Evolutionary conservation across 2,888 invertebrate genomes (phyloP).

Genomic region (Lepetodrilus schrolli): DNA sequence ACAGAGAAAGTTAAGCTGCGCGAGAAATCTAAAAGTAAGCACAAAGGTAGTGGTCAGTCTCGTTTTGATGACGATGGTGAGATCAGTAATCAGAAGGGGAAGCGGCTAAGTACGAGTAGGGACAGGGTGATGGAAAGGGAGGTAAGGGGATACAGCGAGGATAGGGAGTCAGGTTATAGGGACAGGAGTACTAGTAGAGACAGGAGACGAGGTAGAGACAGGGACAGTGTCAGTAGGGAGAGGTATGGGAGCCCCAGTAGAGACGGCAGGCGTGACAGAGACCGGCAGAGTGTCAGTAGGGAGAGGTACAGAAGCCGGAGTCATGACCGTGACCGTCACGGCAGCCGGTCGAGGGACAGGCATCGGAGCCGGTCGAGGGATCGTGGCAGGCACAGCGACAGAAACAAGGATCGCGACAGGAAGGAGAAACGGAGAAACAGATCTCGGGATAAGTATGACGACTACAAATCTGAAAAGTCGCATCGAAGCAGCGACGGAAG

Average conservation of each 20-base stretch:
- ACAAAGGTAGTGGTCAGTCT: slow-evolving; percentile 28
- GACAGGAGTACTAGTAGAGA: slow-evolving; percentile 23
- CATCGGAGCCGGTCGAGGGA: slow-evolving; percentile 41
- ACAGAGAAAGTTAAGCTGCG: not conserved
- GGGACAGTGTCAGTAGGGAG: slow-evolving; percentile 42
- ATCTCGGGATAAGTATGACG: slow-evolving; percentile 7
- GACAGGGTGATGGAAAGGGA: slow-evolving; percentile 12
- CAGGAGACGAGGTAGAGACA: slow-evolving; percentile 1
- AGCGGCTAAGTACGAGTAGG: slow-evolving; percentile 20
- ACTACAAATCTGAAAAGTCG: slow-evolving; percentile 29
- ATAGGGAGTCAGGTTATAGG: too few species aligned
- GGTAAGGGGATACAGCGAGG: slow-evolving; percentile 16
- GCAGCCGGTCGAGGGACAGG: slow-evolving; percentile 40
- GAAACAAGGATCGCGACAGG: slow-evolving; percentile 39
- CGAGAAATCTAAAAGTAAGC: slow-evolving; percentile 22
- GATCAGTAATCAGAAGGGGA: not conserved
- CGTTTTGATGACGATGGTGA: slow-evolving; percentile 19
- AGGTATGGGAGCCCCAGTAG: slow-evolving; percentile 32
- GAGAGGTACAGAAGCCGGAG: slow-evolving; percentile 37
- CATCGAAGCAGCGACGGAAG: slow-evolving; percentile 28
- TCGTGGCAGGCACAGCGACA: slow-evolving; percentile 44
- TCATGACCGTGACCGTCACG: not conserved
- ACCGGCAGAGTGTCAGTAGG: slow-evolving; percentile 31
- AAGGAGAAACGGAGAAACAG: slow-evolving; percentile 29
- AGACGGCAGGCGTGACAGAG: slow-evolving; percentile 29